A percentile compares a stretch with the other conserved stretches of the same genome.
phyloP scores from a whole-genome alignment of 2,888 invertebrate genomes.

The Hyalella azteca region DNA sequence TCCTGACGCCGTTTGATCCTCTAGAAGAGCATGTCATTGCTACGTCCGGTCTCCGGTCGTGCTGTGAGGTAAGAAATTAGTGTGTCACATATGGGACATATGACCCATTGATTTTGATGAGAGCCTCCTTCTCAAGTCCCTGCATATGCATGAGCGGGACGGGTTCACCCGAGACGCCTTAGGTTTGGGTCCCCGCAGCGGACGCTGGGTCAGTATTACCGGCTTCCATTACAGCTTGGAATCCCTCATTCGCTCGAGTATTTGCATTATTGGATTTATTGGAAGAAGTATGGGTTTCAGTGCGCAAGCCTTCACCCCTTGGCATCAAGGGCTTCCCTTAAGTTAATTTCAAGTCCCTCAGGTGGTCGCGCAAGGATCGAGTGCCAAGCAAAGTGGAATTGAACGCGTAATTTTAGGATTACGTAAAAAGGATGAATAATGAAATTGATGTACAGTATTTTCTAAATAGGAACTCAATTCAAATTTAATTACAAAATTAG shows the following conservation, averaged over 20 bases:
- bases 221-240: neutral
- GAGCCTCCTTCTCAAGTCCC: no score
- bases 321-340: neutral
- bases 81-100: no score
- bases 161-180: neutral
- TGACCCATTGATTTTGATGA: no score
- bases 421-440: no score
- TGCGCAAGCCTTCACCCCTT: neutral
- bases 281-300: conserved; percentile 17
- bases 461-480: no score
- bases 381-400: no score
- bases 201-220: neutral
- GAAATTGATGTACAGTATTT: no score
- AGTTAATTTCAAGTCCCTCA: neutral
- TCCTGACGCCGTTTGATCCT: no score
- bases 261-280: conserved; percentile 21
- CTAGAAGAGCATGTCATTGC: neutral
- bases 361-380: no score
- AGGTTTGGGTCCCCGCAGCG: neutral
- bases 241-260: neutral
- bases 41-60: neutral
- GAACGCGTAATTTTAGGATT: no score
- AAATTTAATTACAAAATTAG: no score
- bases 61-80: neutral
- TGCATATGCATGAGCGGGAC: neutral